These are phyloP conservation scores for Murina feae DNA, from an alignment of 2,113 vertebrate genomes.

Conservation along the genomic window DNA sequence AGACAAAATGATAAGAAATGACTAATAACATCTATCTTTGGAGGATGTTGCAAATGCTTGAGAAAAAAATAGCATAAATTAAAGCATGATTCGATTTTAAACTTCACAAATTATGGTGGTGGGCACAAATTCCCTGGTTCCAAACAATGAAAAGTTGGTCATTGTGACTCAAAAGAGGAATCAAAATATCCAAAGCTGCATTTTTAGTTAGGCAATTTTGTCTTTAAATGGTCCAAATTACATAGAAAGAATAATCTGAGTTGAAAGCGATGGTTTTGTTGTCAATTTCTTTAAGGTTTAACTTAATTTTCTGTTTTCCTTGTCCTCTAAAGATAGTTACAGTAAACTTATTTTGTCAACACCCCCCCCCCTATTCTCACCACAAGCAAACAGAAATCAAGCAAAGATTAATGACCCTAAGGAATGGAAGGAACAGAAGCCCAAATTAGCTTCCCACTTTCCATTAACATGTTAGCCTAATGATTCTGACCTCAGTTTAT, in stretches of 20 bases:
- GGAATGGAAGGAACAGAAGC: not conserved
- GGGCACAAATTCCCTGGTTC: not conserved
- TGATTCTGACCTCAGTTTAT: not conserved
- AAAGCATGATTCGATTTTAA: not conserved
- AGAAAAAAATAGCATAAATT: constrained; percentile 26
- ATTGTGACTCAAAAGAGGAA: constrained; percentile 1
- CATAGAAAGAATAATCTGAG: constrained; percentile 23
- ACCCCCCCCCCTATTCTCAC: too few species aligned
- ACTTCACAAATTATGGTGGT: constrained; percentile 42
- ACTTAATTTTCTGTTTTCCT: constrained; percentile 44
- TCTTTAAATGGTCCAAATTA: constrained; percentile 21
- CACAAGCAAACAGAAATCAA: constrained; percentile 17
- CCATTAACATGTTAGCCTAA: not conserved
- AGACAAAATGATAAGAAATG: not conserved
- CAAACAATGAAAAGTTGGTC: constrained; percentile 15
- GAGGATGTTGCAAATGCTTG: not conserved
- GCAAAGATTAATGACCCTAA: not conserved
- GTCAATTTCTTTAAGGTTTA: constrained; percentile 48
- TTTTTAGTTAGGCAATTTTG: constrained; percentile 14
- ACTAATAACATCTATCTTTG: constrained; percentile 3
- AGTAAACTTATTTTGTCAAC: not conserved
- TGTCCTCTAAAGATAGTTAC: not conserved
- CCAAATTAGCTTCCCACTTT: not conserved
- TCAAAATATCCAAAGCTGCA: not conserved
- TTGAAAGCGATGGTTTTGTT: constrained; percentile 43